These are phyloP conservation scores for Bombyx mori DNA, from an alignment of 1,140 invertebrate genomes.

Conservation along the genomic window DNA sequence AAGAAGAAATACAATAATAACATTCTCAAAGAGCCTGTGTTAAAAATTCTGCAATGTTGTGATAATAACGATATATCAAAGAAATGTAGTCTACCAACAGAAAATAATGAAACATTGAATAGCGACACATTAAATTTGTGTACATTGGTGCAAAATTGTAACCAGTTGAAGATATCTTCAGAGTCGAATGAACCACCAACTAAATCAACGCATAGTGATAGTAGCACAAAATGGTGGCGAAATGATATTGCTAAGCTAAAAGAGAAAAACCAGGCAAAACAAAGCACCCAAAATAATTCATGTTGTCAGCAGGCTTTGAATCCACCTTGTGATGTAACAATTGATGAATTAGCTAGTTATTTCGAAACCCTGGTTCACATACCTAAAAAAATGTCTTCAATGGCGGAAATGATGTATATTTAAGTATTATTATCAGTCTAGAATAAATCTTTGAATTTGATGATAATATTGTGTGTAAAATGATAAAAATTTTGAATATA, in stretches of 20 bases:
- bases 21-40: constrained; percentile 53
- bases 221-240: constrained; percentile 45
- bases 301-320: constrained; percentile 79
- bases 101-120: constrained; percentile 12
- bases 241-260: constrained; percentile 27
- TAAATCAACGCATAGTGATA: constrained; percentile 20
- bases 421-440: constrained; percentile 55
- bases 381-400: constrained; percentile 95
- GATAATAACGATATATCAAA: constrained; percentile 22
- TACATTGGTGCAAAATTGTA: constrained; percentile 50
- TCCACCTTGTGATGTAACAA: constrained; percentile 83
- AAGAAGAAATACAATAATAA: constrained; percentile 51
- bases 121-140: constrained; percentile 41
- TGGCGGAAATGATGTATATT: constrained; percentile 98
- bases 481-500: too few species aligned
- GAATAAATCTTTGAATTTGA: neutral
- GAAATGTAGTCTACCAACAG: constrained; percentile 24
- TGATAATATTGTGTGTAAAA: too few species aligned
- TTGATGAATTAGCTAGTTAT: constrained; percentile 92
- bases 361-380: constrained; percentile 94
- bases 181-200: constrained; percentile 21
- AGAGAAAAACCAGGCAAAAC: constrained; percentile 21
- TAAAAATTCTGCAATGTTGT: constrained; percentile 41
- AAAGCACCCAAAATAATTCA: constrained; percentile 28
- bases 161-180: constrained; percentile 50